These are phyloP conservation scores for Grantiella picta DNA, from an alignment of 2,113 vertebrate genomes.

Conservation along the genomic window DNA sequence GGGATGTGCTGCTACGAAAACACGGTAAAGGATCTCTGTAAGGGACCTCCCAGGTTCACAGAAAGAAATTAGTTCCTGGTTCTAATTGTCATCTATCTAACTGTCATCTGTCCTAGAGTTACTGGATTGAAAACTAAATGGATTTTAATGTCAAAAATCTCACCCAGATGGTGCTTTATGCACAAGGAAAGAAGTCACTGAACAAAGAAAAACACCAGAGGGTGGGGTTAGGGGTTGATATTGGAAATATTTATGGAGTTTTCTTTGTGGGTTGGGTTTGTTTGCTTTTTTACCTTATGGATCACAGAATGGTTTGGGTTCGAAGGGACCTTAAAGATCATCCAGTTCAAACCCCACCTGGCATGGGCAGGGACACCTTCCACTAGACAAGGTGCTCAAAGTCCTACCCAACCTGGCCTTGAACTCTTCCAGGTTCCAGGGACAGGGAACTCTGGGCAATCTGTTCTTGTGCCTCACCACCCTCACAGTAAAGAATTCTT, in stretches of 20 bases:
- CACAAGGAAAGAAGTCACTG: neutral
- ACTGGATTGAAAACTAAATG: neutral
- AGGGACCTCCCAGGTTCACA: neutral
- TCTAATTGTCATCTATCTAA: neutral
- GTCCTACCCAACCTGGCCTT: neutral
- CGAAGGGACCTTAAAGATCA: neutral
- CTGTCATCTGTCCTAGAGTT: neutral
- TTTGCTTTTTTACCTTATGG: neutral
- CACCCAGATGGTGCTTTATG: neutral
- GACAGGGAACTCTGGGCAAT: neutral
- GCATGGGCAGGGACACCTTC: neutral
- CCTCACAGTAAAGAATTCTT: neutral
- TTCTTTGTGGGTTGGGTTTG: neutral
- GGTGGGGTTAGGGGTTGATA: neutral
- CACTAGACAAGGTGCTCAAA: neutral
- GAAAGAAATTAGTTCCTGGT: neutral
- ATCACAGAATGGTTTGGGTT: neutral
- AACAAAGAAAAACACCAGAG: neutral
- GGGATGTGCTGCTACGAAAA: neutral
- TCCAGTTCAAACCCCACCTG: neutral
- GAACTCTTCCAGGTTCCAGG: neutral
- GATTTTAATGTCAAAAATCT: neutral
- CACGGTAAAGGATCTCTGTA: neutral
- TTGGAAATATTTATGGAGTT: neutral
- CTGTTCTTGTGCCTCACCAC: neutral